Conservation (phyloP, 2,797 vertebrate genomes). For the Hybognathus amarus region DNA sequence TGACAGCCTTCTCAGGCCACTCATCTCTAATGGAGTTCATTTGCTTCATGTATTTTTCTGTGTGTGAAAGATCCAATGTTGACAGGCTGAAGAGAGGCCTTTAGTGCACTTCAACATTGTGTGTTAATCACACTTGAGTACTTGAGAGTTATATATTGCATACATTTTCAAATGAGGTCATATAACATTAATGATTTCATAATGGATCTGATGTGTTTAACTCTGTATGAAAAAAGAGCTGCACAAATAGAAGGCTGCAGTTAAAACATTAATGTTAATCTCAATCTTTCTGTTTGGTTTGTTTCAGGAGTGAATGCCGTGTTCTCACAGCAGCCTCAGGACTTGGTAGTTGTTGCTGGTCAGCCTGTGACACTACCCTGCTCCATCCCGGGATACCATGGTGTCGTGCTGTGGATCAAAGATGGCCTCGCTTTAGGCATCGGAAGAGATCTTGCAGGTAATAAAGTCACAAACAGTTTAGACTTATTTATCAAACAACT, state of each 20-base stretch:
- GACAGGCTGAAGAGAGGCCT: constrained; percentile 69
- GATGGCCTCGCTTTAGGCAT: constrained; percentile 94
- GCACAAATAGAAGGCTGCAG: background rate
- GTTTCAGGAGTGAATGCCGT: constrained; percentile 82
- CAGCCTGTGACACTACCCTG: constrained; percentile 93
- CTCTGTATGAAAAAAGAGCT: background rate
- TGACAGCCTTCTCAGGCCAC: constrained; percentile 4
- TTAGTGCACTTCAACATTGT: constrained; percentile 49
- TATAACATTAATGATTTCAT: constrained; percentile 21
- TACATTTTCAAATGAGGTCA: constrained; percentile 26
- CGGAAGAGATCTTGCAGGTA: constrained; percentile 94
- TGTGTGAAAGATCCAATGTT: constrained; percentile 66
- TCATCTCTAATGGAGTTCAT: constrained; percentile 45
- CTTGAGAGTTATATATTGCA: constrained; percentile 13
- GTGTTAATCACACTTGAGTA: constrained; percentile 48
- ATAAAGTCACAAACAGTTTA: constrained; percentile 45
- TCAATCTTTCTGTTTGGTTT: constrained; percentile 11
- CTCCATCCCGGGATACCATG: constrained; percentile 92
- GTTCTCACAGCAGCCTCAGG: constrained; percentile 97
- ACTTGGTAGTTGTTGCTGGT: constrained; percentile 94
- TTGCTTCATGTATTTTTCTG: constrained; percentile 47
- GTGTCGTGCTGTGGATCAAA: constrained; percentile 97
- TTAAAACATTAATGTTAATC: background rate
- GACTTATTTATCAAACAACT: background rate
- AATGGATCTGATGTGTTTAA: constrained; percentile 33